phyloP scores from a whole-genome alignment of 2,888 invertebrate genomes.

The Trilocha varians region DNA sequence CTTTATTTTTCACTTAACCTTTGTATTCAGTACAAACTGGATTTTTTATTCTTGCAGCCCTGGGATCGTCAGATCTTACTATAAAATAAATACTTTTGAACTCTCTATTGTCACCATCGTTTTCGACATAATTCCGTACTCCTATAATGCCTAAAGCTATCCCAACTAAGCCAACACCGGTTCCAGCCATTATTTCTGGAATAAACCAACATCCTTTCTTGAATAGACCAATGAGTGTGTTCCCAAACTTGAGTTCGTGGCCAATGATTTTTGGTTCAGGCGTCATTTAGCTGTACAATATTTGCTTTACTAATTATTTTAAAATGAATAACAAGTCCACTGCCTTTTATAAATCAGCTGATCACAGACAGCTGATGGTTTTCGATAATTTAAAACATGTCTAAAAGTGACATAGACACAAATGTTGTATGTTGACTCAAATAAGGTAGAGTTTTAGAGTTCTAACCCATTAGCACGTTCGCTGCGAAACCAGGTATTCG shows the following conservation, averaged over 20 bases:
- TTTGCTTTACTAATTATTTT: too few species aligned
- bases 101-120: conserved; percentile 76
- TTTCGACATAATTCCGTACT: conserved; percentile 50
- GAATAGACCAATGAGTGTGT: conserved; percentile 33
- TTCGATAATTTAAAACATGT: too few species aligned
- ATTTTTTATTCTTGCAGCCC: conserved; percentile 49
- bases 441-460: too few species aligned
- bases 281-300: too few species aligned
- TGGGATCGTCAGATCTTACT: conserved; percentile 77
- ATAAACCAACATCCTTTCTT: conserved; percentile 75
- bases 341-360: too few species aligned
- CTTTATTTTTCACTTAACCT: conserved; percentile 7
- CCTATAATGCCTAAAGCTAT: conserved; percentile 58
- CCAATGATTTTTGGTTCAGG: conserved; percentile 35
- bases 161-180: conserved; percentile 72
- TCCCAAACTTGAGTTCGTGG: conserved; percentile 37
- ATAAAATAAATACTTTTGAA: conserved; percentile 75
- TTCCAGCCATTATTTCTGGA: conserved; percentile 78
- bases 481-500: too few species aligned
- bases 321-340: too few species aligned
- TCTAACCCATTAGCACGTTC: too few species aligned
- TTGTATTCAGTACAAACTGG: conserved; percentile 35
- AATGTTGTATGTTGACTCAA: too few species aligned
- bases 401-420: too few species aligned
- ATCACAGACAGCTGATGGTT: too few species aligned